Conservation (phyloP, 1,140 invertebrate genomes). For the Drosophila pseudoananassae region DNA sequence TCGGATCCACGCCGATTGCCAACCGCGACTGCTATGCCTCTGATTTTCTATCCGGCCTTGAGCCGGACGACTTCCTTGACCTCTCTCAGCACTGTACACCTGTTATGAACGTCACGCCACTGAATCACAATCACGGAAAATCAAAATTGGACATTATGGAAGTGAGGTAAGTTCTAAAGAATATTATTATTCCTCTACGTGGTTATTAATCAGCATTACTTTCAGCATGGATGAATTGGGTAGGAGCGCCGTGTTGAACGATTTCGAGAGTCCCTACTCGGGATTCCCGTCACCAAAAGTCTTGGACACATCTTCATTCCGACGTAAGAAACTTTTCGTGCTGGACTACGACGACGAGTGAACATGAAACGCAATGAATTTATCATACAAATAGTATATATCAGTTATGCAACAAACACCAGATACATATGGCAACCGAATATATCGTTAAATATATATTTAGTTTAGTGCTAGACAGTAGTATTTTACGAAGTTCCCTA, state of each 20-base stretch:
- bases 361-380: slow-evolving; percentile 52
- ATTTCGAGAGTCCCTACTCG: slow-evolving; percentile 18
- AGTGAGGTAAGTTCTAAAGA: slow-evolving; percentile 19
- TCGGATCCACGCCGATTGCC: slow-evolving; percentile 67
- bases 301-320: slow-evolving; percentile 68
- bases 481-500: slow-evolving; percentile 53
- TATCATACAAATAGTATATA: slow-evolving; percentile 45
- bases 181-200: neutral
- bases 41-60: slow-evolving; percentile 49
- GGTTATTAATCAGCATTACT: neutral
- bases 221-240: slow-evolving; percentile 31
- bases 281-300: slow-evolving; percentile 52
- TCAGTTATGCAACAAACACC: slow-evolving; percentile 45
- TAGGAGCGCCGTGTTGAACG: slow-evolving; percentile 11
- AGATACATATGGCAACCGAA: slow-evolving; percentile 69
- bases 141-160: slow-evolving; percentile 22
- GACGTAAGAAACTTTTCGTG: slow-evolving; percentile 65
- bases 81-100: slow-evolving; percentile 65
- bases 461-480: slow-evolving; percentile 52
- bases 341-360: slow-evolving; percentile 64
- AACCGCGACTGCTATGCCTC: slow-evolving; percentile 62
- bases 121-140: slow-evolving; percentile 60
- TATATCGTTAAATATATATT: slow-evolving; percentile 68
- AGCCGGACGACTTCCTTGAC: slow-evolving; percentile 50
- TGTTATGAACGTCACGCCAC: slow-evolving; percentile 75